Evolutionary conservation across 2,113 vertebrate genomes (phyloP), one percentile per base, ranked within the genome.

Genomic region (Nothobranchius kuhntae): DNA sequence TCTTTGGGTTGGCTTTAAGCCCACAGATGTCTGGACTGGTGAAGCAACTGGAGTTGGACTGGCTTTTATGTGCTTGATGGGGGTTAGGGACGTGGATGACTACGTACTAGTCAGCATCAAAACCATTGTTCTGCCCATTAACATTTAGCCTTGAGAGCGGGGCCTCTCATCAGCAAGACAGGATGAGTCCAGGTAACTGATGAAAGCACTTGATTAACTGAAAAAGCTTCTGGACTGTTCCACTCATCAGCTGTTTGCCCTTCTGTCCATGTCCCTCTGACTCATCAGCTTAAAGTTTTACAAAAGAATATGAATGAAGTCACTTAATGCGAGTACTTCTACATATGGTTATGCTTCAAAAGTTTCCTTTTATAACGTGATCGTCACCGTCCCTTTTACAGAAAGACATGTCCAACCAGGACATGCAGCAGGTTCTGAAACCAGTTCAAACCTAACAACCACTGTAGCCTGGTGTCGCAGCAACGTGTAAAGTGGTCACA

Each of bases 121-220:
- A 30, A 30, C 30, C 30, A 30, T 9, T 59, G 54, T 65, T 62
- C 40, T 70, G 13, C 47, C 58, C 66, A 90, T 91, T 80, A 85
- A 47, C 80, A 73, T 83, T 83, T 14, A 78, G 54, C 92, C 90
- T 91, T 92, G 90, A 77, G 13, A 57, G 24, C 71, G 26, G 65
- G 1, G 44, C 3, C 26, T 48, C 1, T 65, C 81, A 69, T 17
- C 44, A 76, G 78, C 69, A 75, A 78, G 12, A 53, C 8, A 15
- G 36, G 38, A 59, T 85, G 52, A 75, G n/a, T 30, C 30, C 30
- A 2, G 30, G 30, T 30, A 30, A 30, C 30, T 30, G 4, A 30
- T 30, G 30, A 7, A 8, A 40, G 38, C 4, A 40, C 13, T 30
- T 55, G 13, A 55, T 15, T 12, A 13, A 24, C 36, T 4, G 9